Evolutionary conservation across 1,140 invertebrate species (phyloP).

Genomic region (Himalopsyche phryganea): DNA sequence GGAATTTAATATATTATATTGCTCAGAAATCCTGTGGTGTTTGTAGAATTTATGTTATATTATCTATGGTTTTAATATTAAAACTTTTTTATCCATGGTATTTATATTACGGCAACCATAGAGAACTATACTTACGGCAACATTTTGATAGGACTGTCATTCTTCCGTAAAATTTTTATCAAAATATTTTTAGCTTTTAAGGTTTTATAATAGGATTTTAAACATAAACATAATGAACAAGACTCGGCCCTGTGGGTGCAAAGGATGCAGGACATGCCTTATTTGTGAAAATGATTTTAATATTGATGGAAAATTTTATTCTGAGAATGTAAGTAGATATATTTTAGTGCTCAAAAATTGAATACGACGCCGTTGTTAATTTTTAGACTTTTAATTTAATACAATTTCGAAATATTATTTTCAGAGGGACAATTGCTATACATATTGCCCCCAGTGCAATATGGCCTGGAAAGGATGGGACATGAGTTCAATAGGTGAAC

Average conservation of each 20-base stretch:
- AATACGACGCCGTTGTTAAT: not conserved
- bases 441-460: conserved; percentile 74
- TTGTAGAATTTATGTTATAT: too few relatives aligned
- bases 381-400: not conserved
- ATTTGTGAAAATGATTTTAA: conserved; percentile 74
- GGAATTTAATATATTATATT: too few relatives aligned
- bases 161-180: too few relatives aligned
- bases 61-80: too few relatives aligned
- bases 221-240: conserved; percentile 13
- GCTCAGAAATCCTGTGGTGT: too few relatives aligned
- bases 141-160: too few relatives aligned
- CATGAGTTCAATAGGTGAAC: conserved; percentile 54
- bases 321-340: conserved; percentile 32
- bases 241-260: conserved; percentile 72
- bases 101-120: too few relatives aligned
- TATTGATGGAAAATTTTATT: conserved; percentile 50
- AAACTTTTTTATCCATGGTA: too few relatives aligned
- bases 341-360: conserved; percentile 4
- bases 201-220: too few relatives aligned
- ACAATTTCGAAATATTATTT: conserved; percentile 30
- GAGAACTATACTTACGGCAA: too few relatives aligned
- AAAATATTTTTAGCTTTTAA: too few relatives aligned
- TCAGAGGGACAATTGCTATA: conserved; percentile 58
- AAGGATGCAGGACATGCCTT: conserved; percentile 85
- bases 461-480: conserved; percentile 73